These are phyloP conservation scores for Notechis scutatus DNA, from an alignment of 2,113 vertebrate species.

Conservation along the genomic window DNA sequence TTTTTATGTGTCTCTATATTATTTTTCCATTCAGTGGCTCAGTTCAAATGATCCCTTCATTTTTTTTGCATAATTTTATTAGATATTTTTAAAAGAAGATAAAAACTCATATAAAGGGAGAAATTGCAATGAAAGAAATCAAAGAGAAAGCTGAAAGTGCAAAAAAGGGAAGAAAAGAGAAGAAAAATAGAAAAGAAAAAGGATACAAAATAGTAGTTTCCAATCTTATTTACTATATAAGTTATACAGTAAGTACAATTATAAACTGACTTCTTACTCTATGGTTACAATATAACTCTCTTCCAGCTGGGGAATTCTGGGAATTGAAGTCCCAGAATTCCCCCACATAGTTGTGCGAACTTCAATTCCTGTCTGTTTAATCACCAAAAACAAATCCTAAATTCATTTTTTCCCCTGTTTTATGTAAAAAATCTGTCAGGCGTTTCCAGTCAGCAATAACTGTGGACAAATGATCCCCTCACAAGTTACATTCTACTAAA, in stretches of 20 bases:
- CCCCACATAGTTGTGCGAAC: background rate
- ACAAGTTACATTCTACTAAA: background rate
- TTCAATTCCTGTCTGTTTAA: background rate
- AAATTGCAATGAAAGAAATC: background rate
- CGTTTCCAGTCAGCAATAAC: background rate
- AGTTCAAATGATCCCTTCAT: background rate
- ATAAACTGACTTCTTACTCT: background rate
- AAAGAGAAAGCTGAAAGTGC: background rate
- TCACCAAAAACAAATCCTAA: background rate
- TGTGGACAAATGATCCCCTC: background rate
- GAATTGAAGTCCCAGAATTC: background rate
- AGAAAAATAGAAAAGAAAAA: background rate
- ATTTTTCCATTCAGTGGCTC: background rate
- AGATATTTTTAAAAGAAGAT: background rate
- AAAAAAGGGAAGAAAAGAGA: background rate
- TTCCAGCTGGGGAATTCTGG: background rate
- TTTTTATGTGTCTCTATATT: background rate
- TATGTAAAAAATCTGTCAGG: background rate
- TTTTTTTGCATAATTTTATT: background rate
- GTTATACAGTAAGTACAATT: background rate
- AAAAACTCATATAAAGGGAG: background rate
- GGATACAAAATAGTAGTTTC: background rate
- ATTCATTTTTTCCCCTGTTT: background rate
- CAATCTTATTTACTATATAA: background rate
- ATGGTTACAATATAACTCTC: background rate